A percentile compares a stretch with the other conserved stretches of the same genome.
Evolutionary conservation across 2,888 invertebrate genomes (phyloP).

Genomic region (Melanostoma scalare): DNA sequence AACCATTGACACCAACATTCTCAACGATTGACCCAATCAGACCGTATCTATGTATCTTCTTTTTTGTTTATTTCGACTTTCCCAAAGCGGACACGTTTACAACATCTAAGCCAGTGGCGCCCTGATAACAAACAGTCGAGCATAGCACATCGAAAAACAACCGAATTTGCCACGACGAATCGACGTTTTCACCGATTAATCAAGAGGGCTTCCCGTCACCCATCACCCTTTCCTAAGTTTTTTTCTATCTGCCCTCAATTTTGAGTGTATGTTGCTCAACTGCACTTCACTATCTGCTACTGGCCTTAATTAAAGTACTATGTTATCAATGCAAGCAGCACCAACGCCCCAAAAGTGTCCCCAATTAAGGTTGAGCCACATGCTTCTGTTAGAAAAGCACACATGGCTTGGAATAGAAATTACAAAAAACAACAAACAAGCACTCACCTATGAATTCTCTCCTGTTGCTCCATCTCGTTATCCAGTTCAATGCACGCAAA

Average conservation of each 20-base stretch:
- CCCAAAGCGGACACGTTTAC: slow-evolving; percentile 22
- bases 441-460: slow-evolving; percentile 94
- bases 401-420: not conserved
- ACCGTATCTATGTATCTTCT: slow-evolving; percentile 2
- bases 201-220: not conserved
- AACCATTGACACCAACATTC: slow-evolving; percentile 42
- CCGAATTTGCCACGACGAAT: slow-evolving; percentile 28
- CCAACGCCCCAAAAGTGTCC: slow-evolving; percentile 58
- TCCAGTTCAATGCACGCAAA: slow-evolving; percentile 94
- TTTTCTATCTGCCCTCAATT: slow-evolving; percentile 47
- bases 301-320: slow-evolving; percentile 36
- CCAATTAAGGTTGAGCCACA: slow-evolving; percentile 33
- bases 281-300: slow-evolving; percentile 48
- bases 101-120: slow-evolving; percentile 24
- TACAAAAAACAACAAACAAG: slow-evolving; percentile 22
- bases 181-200: slow-evolving; percentile 11
- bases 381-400: not conserved
- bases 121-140: slow-evolving; percentile 31
- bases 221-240: slow-evolving; percentile 4
- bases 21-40: slow-evolving; percentile 37
- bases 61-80: not conserved
- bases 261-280: slow-evolving; percentile 27
- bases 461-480: slow-evolving; percentile 92
- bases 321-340: slow-evolving; percentile 50
- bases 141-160: slow-evolving; percentile 8